Percentiles rank a stretch among this genome's conserved stretches.
phyloP scores from a whole-genome alignment of 2,888 invertebrate genomes.

The Trissonchulus latispiculum region DNA sequence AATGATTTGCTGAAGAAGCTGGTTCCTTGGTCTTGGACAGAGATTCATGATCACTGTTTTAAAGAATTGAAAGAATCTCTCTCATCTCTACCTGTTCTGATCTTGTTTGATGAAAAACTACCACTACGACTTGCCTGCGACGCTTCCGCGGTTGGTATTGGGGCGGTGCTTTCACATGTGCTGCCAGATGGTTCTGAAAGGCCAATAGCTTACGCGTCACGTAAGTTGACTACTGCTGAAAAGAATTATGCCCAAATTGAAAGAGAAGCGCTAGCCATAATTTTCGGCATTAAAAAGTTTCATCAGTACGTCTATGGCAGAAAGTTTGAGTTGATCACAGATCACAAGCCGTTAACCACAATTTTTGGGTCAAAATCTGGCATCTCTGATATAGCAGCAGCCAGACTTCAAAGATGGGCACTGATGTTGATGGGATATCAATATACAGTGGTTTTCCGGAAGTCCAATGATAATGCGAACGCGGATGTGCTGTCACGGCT shows the following conservation, averaged over 20 bases:
- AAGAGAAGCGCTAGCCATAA: slow-evolving; percentile 29
- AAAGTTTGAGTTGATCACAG: slow-evolving; percentile 26
- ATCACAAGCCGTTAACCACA: slow-evolving; percentile 27
- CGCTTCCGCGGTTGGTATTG: no score
- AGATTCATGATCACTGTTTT: neutral
- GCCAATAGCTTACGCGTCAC: slow-evolving; percentile 31
- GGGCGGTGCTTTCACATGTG: slow-evolving; percentile 25
- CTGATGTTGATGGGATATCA: slow-evolving; percentile 18
- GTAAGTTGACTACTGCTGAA: slow-evolving; percentile 28
- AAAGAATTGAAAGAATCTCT: neutral
- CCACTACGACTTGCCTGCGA: no score
- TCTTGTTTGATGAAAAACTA: neutral
- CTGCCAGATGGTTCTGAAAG: slow-evolving; percentile 24
- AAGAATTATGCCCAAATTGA: slow-evolving; percentile 31
- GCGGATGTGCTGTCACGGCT: slow-evolving; percentile 28
- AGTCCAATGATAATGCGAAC: slow-evolving; percentile 22
- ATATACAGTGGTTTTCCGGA: slow-evolving; percentile 3
- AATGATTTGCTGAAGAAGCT: no score
- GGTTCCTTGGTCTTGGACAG: neutral
- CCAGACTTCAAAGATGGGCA: slow-evolving; percentile 25
- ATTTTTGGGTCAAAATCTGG: slow-evolving; percentile 27
- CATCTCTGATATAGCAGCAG: slow-evolving; percentile 21
- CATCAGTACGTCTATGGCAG: slow-evolving; percentile 31
- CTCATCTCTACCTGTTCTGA: neutral
- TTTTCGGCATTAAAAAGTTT: slow-evolving; percentile 30